Percentiles rank a stretch among this genome's conserved stretches.
Evolutionary conservation across 1,140 invertebrate genomes (phyloP).

Genomic region (Temnothorax nylanderi): DNA sequence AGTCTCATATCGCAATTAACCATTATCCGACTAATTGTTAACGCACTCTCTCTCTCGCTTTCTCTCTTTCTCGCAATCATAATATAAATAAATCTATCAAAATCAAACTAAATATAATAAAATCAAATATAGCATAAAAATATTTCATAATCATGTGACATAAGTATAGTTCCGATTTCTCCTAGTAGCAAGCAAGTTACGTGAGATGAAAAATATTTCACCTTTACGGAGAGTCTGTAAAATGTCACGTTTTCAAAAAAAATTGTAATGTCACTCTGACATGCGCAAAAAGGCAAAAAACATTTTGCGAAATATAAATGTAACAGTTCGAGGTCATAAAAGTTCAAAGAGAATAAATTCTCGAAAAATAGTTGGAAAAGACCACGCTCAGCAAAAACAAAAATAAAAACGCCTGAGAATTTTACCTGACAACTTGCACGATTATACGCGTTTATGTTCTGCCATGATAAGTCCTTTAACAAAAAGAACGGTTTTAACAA

Average conservation of each 20-base stretch:
- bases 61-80: background rate
- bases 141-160: background rate
- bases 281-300: constrained; percentile 8
- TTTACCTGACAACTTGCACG: background rate
- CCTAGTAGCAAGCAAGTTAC: background rate
- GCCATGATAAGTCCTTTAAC: background rate
- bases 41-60: background rate
- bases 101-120: background rate
- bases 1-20: background rate
- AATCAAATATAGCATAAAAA: background rate
- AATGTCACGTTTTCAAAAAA: constrained; percentile 29
- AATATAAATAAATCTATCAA: background rate
- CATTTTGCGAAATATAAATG: constrained; percentile 11
- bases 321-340: constrained; percentile 8
- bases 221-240: background rate
- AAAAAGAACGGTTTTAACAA: background rate
- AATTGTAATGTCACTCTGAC: background rate
- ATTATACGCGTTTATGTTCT: background rate
- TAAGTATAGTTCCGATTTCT: background rate
- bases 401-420: background rate
- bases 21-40: background rate
- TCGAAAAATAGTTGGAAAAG: background rate
- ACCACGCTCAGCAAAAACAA: background rate
- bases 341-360: constrained; percentile 36
- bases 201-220: background rate